Base-by-base conservation (phyloP, 2,888 invertebrate genomes). In the Antheraea yamamai region DNA sequence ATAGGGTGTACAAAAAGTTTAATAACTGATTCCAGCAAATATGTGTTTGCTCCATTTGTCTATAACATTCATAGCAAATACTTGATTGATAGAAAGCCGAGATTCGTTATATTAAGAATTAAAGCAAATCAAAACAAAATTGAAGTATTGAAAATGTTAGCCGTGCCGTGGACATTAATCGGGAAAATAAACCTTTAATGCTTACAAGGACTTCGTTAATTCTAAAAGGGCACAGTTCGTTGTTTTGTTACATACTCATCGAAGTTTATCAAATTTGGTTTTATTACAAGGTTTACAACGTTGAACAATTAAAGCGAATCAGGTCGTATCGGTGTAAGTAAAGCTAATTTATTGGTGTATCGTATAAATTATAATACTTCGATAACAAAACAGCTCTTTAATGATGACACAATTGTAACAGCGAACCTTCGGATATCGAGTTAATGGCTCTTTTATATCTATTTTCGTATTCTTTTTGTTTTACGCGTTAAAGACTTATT, bases 231-330 rank as follows among this genome's bases (percentile, higher is more conserved):
- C 79, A 77, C 76, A 75, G 26, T 30, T 16, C 52, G 68, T 72
- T 78, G 79, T 77, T 77, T 78, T 79, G 79, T 58, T 78, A 77
- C 79, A 76, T 79, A 71, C 72, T 80, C 78, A 76, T 79, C 76
- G 78, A 78, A 75, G 66, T 77, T 84, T 85, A 87, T 87, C 87
- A 80, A 84, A 85, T 84, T 87, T 81, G 81, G 82, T 85, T 90
- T 90, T 88, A 90, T 86, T 82, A 81, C 85, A 80, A 78, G 80
- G 81, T 89, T 91, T 89, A 89, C 86, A 83, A 84, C 79, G 86
- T 84, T 84, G 87, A 87, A 88, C 87, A 88, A 90, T 90, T 88
- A 89, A 84, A 82, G 78, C 80, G 85, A 84, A 84, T 83, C 83
- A 82, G 82, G 82, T 82, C 76, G 79, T 83, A 86, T 87, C 87